Evolutionary conservation across 1,140 invertebrate species (phyloP).

Genomic region (Drosophila repleta): DNA sequence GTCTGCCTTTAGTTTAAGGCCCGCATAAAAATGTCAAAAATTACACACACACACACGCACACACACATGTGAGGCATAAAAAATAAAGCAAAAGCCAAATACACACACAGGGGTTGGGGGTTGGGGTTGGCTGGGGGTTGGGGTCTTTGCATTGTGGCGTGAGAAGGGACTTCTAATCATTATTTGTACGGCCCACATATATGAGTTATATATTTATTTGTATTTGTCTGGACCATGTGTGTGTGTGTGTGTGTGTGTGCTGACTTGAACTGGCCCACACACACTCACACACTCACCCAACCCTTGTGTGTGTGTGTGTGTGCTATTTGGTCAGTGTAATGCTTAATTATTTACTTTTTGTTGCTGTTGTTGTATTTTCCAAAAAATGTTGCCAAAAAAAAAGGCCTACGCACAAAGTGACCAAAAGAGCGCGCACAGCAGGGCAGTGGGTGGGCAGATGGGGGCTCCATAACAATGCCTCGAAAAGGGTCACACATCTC

Average conservation of each 20-base stretch:
- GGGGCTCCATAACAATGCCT: slow-evolving; percentile 56
- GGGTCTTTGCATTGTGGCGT: background rate
- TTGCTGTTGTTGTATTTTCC: slow-evolving; percentile 34
- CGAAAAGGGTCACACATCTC: slow-evolving; percentile 72
- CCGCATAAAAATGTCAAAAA: slow-evolving; percentile 83
- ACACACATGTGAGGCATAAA: background rate
- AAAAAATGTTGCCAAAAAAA: slow-evolving; percentile 55
- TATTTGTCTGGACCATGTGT: slow-evolving; percentile 64
- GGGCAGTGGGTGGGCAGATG: background rate
- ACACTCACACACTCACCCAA: background rate
- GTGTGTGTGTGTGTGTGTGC: slow-evolving; percentile 38
- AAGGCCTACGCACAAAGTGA: slow-evolving; percentile 76
- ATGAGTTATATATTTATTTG: slow-evolving; percentile 80
- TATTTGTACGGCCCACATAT: slow-evolving; percentile 78
- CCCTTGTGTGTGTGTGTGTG: background rate
- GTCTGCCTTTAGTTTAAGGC: slow-evolving; percentile 57
- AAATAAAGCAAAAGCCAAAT: slow-evolving; percentile 54
- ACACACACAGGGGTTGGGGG: background rate
- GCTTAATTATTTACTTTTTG: slow-evolving; percentile 81
- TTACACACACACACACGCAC: slow-evolving; percentile 63
- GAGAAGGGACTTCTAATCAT: slow-evolving; percentile 73
- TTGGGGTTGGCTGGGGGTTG: too few species aligned
- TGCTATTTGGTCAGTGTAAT: slow-evolving; percentile 82
- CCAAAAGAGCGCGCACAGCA: slow-evolving; percentile 48
- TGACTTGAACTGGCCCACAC: slow-evolving; percentile 29